phyloP scores from a whole-genome alignment of 2,888 invertebrate species.

The Allygus modestus region DNA sequence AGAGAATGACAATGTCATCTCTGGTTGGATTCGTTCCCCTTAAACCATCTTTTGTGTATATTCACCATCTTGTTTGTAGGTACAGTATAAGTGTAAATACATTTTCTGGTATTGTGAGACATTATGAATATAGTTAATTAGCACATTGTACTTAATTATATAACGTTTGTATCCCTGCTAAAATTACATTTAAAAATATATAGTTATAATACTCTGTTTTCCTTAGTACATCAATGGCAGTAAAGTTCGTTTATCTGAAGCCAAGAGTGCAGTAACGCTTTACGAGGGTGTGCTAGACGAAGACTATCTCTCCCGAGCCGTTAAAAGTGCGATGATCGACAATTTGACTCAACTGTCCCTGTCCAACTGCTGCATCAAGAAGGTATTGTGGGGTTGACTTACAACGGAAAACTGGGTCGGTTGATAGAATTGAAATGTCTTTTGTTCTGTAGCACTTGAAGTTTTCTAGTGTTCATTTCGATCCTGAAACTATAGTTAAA shows the following conservation, averaged over 20 bases:
- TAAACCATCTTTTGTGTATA: no score
- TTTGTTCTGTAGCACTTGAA: neutral
- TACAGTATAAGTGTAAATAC: no score
- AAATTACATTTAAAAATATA: neutral
- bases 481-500: no score
- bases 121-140: no score
- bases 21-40: no score
- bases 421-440: neutral
- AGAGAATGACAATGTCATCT: no score
- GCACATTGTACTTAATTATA: no score
- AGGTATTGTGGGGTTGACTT: neutral
- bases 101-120: no score
- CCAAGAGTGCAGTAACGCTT: neutral
- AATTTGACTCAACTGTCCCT: constrained; percentile 12
- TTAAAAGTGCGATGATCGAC: neutral
- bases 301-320: neutral
- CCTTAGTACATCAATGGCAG: constrained; percentile 23
- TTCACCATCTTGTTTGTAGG: no score
- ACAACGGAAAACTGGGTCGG: neutral
- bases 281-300: constrained; percentile 3
- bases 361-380: constrained; percentile 33
- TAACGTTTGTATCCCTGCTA: no score
- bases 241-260: neutral
- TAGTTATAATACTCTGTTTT: neutral
- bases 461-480: no score